phyloP scores from a whole-genome alignment of 2,888 invertebrate species.

The Hecatera dysodea region DNA sequence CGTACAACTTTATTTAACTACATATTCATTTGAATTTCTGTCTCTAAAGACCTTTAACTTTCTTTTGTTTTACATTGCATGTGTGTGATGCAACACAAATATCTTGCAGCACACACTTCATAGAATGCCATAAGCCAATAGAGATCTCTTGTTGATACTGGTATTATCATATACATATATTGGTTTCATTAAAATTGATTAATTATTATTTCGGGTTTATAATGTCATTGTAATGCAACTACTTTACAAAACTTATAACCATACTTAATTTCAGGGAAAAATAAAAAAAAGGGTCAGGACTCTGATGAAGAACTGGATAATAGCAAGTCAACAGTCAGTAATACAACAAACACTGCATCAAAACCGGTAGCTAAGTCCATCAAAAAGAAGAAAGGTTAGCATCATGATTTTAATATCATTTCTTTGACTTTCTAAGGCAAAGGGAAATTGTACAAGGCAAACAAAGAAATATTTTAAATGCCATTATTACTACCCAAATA shows the following conservation, averaged over 20 bases:
- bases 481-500: background rate
- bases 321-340: conserved; percentile 78
- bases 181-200: background rate
- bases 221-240: background rate
- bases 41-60: background rate
- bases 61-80: background rate
- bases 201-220: background rate
- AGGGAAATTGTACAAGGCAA: background rate
- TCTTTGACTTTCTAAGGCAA: background rate
- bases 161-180: no score
- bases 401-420: background rate
- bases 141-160: no score
- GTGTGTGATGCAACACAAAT: conserved; percentile 3
- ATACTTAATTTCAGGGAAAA: conserved; percentile 75
- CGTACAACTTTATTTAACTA: background rate
- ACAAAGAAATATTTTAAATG: background rate
- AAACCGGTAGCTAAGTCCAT: conserved; percentile 78
- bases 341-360: conserved; percentile 74
- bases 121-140: background rate
- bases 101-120: background rate
- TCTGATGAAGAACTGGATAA: conserved; percentile 87
- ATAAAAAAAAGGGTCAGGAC: conserved; percentile 85
- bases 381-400: conserved; percentile 88
- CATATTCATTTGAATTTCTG: background rate
- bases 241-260: background rate